Conservation (phyloP, 2,888 invertebrate species). For the Bellardia pandia region DNA sequence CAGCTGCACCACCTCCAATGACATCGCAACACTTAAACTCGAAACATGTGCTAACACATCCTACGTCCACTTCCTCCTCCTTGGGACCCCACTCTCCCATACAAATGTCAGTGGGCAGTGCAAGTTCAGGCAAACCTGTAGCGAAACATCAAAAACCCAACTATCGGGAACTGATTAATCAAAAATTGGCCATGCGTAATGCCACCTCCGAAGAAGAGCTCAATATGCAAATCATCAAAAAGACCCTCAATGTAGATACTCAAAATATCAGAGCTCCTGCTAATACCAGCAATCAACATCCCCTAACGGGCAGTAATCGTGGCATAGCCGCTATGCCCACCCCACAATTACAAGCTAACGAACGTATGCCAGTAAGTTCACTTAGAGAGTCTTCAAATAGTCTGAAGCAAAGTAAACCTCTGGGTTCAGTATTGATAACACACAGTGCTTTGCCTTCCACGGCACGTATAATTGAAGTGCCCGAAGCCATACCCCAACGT, state of each 20-base stretch:
- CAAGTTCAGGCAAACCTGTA: slow-evolving; percentile 14
- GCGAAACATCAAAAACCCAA: slow-evolving; percentile 78
- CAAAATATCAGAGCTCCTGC: slow-evolving; percentile 57
- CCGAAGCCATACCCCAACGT: slow-evolving; percentile 56
- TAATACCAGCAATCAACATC: slow-evolving; percentile 1
- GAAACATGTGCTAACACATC: slow-evolving; percentile 45
- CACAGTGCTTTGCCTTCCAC: slow-evolving; percentile 50
- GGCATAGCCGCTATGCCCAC: slow-evolving; percentile 43
- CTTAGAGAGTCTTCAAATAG: slow-evolving; percentile 19
- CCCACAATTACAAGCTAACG: slow-evolving; percentile 35
- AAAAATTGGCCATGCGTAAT: slow-evolving; percentile 80
- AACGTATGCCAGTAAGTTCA: slow-evolving; percentile 33
- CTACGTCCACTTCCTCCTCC: slow-evolving; percentile 3
- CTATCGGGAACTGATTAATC: slow-evolving; percentile 82
- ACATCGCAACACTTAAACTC: slow-evolving; percentile 41
- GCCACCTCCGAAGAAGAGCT: slow-evolving; percentile 82
- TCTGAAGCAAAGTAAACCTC: slow-evolving; percentile 8
- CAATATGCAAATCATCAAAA: slow-evolving; percentile 83
- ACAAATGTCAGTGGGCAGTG: slow-evolving; percentile 39
- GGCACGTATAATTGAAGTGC: slow-evolving; percentile 47
- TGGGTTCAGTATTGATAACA: slow-evolving; percentile 42
- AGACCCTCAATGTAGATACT: slow-evolving; percentile 81
- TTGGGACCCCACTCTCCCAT: slow-evolving; percentile 14
- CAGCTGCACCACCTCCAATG: not conserved
- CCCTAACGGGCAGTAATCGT: slow-evolving; percentile 22